Base-by-base conservation (phyloP, 1,140 invertebrate genomes). In the Arctopsyche grandis region DNA sequence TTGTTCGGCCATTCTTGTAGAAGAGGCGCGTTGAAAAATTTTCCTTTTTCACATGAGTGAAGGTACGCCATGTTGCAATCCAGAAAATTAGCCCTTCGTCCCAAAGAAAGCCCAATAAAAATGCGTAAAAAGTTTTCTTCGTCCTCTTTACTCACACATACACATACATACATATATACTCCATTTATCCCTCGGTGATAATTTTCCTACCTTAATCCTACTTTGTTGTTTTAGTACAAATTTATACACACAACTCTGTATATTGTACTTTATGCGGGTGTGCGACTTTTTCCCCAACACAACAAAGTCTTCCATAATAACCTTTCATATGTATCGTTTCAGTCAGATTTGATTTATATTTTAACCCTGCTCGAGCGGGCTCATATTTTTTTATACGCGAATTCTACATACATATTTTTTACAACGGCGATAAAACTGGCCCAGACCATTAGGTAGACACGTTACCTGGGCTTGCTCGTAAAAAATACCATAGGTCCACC, bases 321-420 rank as follows among this genome's bases (percentile, higher is more conserved):
- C 3, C 29, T 38, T 38, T 38, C 29, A 38, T 38, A 7, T 38
- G 29, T 38, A 52, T 16, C 22, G 19, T 66, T 66, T 66, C 21
- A 5, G 56, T 60, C 63, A 21, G 44, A 74, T 74, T 74, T 74
- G 71, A 74, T 74, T 74, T 74, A 74, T 74, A n/a, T 48, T 19
- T 16, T 74, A 73, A 48, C 19, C 69, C 69, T 46, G 14, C 12
- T 22, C 1, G 10, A 26, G 63, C 22, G 22, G 14, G 9, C 24
- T 66, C 26, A 22, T 24, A 3, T 66, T 56, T 74, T 74, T 74
- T 74, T 48, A 29, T 29, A 26, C 63, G 24, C 14, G 63, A 66
- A 74, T 48, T 48, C 44, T 26, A 5, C 44, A 56, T 52, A 29
- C 48, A 56, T 24, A 12, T 56, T 74, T 74, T 74, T 74, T 74